These are phyloP conservation scores for Zoanthus sansibaricus DNA, from an alignment of 92 coral and sea anemone genomes.

Conservation along the genomic window DNA sequence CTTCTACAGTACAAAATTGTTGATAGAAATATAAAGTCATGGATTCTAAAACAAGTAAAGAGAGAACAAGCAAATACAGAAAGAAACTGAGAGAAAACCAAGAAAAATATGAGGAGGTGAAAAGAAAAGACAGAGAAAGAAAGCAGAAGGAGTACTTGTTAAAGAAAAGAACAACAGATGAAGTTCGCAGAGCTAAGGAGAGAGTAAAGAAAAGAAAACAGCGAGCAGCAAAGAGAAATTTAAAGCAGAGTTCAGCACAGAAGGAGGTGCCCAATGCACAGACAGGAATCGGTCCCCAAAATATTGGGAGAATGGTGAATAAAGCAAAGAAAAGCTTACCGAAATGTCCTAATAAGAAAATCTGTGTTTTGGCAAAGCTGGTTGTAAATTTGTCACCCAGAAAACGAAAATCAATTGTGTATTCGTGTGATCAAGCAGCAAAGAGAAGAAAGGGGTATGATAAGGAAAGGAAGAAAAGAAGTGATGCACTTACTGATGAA, in stretches of 20 bases:
- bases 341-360: constrained; percentile 51
- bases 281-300: constrained; percentile 59
- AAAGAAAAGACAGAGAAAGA: constrained; percentile 61
- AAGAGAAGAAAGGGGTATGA: constrained; percentile 48
- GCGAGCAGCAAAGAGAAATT: constrained; percentile 13
- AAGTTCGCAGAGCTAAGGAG: constrained; percentile 33
- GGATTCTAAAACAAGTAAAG: constrained; percentile 49
- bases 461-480: constrained; percentile 64
- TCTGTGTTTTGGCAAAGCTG: constrained; percentile 59
- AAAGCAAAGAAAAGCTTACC: constrained; percentile 62
- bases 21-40: constrained; percentile 28
- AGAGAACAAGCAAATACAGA: constrained; percentile 59
- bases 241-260: constrained; percentile 2
- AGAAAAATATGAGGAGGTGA: constrained; percentile 46
- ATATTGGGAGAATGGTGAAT: constrained; percentile 54
- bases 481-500: constrained; percentile 61
- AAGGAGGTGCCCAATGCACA: constrained; percentile 32
- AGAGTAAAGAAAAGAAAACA: constrained; percentile 56
- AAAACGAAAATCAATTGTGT: constrained; percentile 53
- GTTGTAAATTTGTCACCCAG: constrained; percentile 59
- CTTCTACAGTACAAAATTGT: constrained; percentile 29
- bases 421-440: constrained; percentile 53
- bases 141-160: constrained; percentile 40
- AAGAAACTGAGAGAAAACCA: constrained; percentile 42
- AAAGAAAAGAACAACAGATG: constrained; percentile 28